Evolutionary conservation across 2,113 vertebrate species (phyloP), one percentile per base, ranked within the genome.

Genomic region (Microtus richardsoni): DNA sequence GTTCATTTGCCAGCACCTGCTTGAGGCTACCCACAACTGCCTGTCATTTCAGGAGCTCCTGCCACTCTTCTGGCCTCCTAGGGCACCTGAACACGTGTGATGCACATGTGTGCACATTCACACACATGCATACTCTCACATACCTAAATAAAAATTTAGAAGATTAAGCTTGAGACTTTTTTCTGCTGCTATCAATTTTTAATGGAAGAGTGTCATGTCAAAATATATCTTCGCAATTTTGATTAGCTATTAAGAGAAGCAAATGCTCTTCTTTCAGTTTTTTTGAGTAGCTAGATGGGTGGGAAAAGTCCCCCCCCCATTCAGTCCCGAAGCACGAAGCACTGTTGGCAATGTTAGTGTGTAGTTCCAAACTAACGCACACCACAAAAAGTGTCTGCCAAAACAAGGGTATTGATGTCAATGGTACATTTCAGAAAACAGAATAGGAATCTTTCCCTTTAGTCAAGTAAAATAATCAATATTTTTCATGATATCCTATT

Each of bases 201-300:
- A 95, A 95, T 84, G 19, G 36, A 94, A 90, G 97, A 97, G 97
- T 95, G 52, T 73, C 19, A 92, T 74, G 89, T 98, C 98, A 99
- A 98, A 98, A 98, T 98, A 98, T 98, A 98, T 98, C 98, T 98
- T 97, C 98, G 60, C 98, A 77, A 94, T 94, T 96, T 97, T 93
- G 97, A 98, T 97, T 97, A 98, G 96, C 75, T 93, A 73, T 74
- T 95, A 95, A 95, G 90, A 64, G 80, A 66, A 91, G 19, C 83
- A 85, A 44, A 60, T 66, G 19, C 52, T 96, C 96, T 89, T 70
- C 71, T 84, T 91, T 90, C 47, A 82, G 77, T 62, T 28, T 84
- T n/a, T 84, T 90, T 77, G 75, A 95, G 75, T 19, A 89, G 16
- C 62, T 93, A 82, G 24, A 47, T 64, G 14, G 14, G 36, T 92